Evolutionary conservation across 2,888 invertebrate genomes (phyloP).

Genomic region (Drosophila pegasa): DNA sequence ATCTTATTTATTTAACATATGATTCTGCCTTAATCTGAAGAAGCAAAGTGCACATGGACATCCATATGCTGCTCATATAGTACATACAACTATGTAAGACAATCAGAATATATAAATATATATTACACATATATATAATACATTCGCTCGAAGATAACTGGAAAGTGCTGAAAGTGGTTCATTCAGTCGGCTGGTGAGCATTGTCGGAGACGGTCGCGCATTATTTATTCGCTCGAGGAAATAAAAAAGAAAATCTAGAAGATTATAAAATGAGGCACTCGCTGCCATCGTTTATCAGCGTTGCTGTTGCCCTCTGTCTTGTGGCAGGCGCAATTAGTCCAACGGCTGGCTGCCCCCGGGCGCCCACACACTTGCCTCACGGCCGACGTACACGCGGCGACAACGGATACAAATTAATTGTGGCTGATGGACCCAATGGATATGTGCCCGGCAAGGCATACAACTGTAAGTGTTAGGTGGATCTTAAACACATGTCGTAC

Average conservation of each 20-base stretch:
- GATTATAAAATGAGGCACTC: conserved; percentile 66
- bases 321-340: conserved; percentile 72
- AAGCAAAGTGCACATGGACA: conserved; percentile 45
- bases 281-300: conserved; percentile 60
- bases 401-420: conserved; percentile 93
- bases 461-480: conserved; percentile 87
- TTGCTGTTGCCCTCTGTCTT: conserved; percentile 60
- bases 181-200: conserved; percentile 54
- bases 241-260: conserved; percentile 44
- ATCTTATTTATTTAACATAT: neutral
- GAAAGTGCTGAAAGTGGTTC: conserved; percentile 25
- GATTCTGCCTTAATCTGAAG: conserved; percentile 30
- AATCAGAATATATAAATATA: conserved; percentile 43
- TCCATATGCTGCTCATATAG: conserved; percentile 7
- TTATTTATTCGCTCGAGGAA: conserved; percentile 22
- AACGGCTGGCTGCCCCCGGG: conserved; percentile 81
- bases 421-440: conserved; percentile 92
- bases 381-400: conserved; percentile 90
- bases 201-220: conserved; percentile 50
- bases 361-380: conserved; percentile 82
- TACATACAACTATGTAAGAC: conserved; percentile 23
- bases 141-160: conserved; percentile 39
- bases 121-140: conserved; percentile 24
- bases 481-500: neutral
- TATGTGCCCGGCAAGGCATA: conserved; percentile 94